These are phyloP conservation scores for Sigmodon hispidus DNA, from an alignment of 2,113 vertebrate species.

Conservation along the genomic window DNA sequence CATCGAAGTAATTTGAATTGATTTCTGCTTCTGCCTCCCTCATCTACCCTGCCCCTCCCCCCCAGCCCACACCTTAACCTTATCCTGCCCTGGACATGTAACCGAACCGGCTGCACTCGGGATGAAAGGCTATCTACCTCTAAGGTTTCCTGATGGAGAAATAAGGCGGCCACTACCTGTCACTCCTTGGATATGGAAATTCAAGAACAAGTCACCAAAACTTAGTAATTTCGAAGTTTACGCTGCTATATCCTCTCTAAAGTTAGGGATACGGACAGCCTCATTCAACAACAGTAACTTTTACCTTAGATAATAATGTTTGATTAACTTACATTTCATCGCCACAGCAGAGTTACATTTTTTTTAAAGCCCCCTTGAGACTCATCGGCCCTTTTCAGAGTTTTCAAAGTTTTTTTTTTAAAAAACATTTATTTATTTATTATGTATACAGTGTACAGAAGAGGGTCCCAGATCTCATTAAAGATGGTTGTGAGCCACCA, in stretches of 20 bases:
- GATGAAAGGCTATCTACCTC: conserved; percentile 83
- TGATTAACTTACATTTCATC: conserved; percentile 18
- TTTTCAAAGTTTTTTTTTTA: conserved; percentile 35
- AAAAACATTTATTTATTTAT: too few relatives aligned
- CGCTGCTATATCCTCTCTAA: background rate
- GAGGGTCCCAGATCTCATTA: too few relatives aligned
- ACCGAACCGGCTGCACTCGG: conserved; percentile 86
- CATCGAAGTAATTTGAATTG: conserved; percentile 74
- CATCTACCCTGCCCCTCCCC: conserved; percentile 47
- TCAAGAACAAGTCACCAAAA: background rate
- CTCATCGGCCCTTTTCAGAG: conserved; percentile 35
- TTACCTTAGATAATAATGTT: background rate
- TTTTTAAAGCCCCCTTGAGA: background rate
- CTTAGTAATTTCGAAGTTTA: background rate
- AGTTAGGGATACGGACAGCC: background rate
- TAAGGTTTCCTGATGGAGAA: conserved; percentile 83
- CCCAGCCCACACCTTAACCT: conserved; percentile 85
- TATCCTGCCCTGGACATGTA: conserved; percentile 88
- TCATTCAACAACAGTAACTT: background rate
- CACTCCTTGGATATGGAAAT: background rate
- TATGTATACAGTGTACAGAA: too few relatives aligned
- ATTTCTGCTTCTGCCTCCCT: conserved; percentile 81
- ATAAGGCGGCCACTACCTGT: conserved; percentile 43
- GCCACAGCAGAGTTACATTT: background rate
- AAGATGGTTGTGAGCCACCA: too few relatives aligned